phyloP scores from a whole-genome alignment of 2,888 invertebrate species.

The Drosophila ezoana region DNA sequence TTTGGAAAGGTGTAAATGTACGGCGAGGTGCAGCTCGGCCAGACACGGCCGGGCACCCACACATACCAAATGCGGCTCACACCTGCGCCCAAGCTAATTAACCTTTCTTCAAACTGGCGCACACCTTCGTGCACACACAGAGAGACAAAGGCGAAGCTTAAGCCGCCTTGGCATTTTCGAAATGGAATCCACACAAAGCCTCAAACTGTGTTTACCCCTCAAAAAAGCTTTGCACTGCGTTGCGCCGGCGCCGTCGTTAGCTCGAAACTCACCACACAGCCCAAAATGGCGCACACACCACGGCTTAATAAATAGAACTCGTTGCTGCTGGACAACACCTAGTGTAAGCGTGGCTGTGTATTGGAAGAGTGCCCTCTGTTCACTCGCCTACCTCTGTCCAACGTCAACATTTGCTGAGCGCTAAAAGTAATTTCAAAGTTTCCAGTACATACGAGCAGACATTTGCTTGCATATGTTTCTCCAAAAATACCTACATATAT shows the following conservation, averaged over 20 bases:
- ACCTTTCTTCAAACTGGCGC: conserved; percentile 65
- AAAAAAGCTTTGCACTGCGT: conserved; percentile 56
- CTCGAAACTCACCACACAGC: conserved; percentile 77
- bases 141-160: conserved; percentile 17
- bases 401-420: conserved; percentile 54
- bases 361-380: conserved; percentile 82
- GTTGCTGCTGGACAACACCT: conserved; percentile 85
- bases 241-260: conserved; percentile 49
- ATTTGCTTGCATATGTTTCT: neutral
- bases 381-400: conserved; percentile 44
- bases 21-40: conserved; percentile 57
- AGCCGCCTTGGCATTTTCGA: conserved; percentile 64
- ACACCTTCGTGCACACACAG: conserved; percentile 16
- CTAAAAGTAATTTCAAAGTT: conserved; percentile 46
- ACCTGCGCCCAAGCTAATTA: conserved; percentile 69
- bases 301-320: conserved; percentile 86
- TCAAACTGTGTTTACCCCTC: conserved; percentile 45
- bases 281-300: conserved; percentile 68
- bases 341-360: conserved; percentile 85
- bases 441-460: conserved; percentile 8
- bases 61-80: conserved; percentile 31
- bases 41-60: conserved; percentile 30
- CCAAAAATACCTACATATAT: neutral
- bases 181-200: conserved; percentile 68
- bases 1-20: conserved; percentile 15